A percentile compares a stretch with the other conserved stretches of the same genome.
phyloP scores from a whole-genome alignment of 2,797 vertebrate genomes.

The Mormyrus proboscirostris region DNA sequence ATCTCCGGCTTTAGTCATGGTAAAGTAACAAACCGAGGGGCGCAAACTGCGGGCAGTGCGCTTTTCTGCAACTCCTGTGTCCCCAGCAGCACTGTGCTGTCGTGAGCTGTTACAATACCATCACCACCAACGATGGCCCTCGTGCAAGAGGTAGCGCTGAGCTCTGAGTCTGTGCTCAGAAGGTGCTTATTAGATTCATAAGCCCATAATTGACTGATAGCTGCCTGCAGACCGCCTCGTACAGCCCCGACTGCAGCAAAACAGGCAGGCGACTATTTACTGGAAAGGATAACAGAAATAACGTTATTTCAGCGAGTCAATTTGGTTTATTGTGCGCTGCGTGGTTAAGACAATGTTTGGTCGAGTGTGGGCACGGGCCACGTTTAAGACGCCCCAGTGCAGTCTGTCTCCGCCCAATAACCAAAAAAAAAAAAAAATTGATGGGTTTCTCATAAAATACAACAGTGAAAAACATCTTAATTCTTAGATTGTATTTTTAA shows the following conservation, averaged over 20 bases:
- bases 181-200: conserved; percentile 38
- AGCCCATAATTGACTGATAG: conserved; percentile 40
- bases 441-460: not conserved
- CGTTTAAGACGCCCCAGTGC: not conserved
- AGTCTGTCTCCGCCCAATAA: not conserved
- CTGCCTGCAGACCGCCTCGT: conserved; percentile 34
- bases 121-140: conserved; percentile 23
- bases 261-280: conserved; percentile 27
- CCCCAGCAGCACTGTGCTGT: not conserved
- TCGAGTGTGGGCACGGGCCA: not conserved
- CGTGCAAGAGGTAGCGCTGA: conserved; percentile 21
- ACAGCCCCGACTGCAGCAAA: conserved; percentile 36
- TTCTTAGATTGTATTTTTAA: not conserved
- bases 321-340: not conserved
- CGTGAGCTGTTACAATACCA: conserved; percentile 11
- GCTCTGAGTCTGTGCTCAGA: conserved; percentile 26
- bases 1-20: not conserved
- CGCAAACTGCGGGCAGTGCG: not conserved
- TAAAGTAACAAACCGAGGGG: not conserved
- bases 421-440: not conserved
- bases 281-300: conserved; percentile 30
- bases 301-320: conserved; percentile 19
- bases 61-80: not conserved
- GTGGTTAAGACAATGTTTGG: not conserved
- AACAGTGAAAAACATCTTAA: not conserved